phyloP scores from a whole-genome alignment of 2,888 invertebrate species.

The Lutraria lutraria region DNA sequence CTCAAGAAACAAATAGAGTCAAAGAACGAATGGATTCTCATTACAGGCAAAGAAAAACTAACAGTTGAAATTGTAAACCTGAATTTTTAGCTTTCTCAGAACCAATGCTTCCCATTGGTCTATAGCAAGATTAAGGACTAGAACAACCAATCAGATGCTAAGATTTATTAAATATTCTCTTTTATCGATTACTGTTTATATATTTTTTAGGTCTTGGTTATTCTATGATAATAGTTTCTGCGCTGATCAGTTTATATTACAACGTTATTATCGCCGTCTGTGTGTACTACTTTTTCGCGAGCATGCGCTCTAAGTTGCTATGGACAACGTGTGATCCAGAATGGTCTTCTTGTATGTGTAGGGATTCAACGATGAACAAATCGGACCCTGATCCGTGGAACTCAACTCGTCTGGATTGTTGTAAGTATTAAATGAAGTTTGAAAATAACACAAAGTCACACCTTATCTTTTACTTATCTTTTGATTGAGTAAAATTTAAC shows the following conservation, averaged over 20 bases:
- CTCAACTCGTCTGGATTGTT: slow-evolving; percentile 73
- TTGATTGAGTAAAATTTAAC: background rate
- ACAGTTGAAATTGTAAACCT: too few species aligned
- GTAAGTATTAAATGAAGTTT: slow-evolving; percentile 55
- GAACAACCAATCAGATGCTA: too few species aligned
- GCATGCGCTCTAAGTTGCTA: slow-evolving; percentile 78
- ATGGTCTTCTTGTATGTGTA: slow-evolving; percentile 81
- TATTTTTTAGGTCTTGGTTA: slow-evolving; percentile 79
- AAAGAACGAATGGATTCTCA: too few species aligned
- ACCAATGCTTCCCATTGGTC: too few species aligned
- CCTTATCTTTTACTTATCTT: background rate
- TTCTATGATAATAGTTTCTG: slow-evolving; percentile 78
- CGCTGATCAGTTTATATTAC: slow-evolving; percentile 81
- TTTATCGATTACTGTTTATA: background rate
- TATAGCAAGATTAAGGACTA: too few species aligned
- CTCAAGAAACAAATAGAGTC: too few species aligned
- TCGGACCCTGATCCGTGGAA: slow-evolving; percentile 72
- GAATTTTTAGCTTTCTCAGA: too few species aligned
- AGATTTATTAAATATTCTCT: too few species aligned
- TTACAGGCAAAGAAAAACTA: background rate
- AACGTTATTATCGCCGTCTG: slow-evolving; percentile 83
- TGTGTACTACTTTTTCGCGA: slow-evolving; percentile 82
- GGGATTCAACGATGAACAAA: slow-evolving; percentile 70
- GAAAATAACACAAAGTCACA: background rate
- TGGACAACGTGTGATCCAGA: slow-evolving; percentile 80